Evolutionary conservation across 2,888 invertebrate species (phyloP).

Genomic region (Altica lythri): DNA sequence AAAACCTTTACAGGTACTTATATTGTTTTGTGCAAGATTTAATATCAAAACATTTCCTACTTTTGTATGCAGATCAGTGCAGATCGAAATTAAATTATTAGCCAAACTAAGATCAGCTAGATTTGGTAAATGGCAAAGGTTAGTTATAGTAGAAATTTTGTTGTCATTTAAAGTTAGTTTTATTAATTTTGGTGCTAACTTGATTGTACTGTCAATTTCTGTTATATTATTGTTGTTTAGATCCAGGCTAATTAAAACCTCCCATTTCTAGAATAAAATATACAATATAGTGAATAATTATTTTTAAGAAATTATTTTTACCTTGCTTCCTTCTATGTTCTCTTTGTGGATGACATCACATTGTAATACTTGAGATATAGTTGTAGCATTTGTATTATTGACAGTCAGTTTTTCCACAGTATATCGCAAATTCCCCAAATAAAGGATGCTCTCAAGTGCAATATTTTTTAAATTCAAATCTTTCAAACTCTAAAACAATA

Average conservation of each 20-base stretch:
- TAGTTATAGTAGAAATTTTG: conserved; percentile 72
- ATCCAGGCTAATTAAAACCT: conserved; percentile 70
- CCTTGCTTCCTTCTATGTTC: conserved; percentile 53
- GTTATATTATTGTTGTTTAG: conserved; percentile 79
- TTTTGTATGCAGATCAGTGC: conserved; percentile 80
- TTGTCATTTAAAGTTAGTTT: conserved; percentile 78
- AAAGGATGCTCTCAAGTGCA: conserved; percentile 69
- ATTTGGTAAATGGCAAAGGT: conserved; percentile 78
- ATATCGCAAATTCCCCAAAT: conserved; percentile 64
- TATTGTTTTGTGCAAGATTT: conserved; percentile 82
- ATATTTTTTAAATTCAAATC: conserved; percentile 72
- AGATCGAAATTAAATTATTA: conserved; percentile 74
- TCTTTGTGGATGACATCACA: conserved; percentile 83
- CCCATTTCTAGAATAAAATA: conserved; percentile 65
- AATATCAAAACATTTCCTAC: conserved; percentile 88
- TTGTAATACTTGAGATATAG: conserved; percentile 78
- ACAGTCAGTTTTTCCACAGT: conserved; percentile 69
- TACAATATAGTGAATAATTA: not conserved
- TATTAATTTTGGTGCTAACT: conserved; percentile 73
- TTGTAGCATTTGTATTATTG: conserved; percentile 68
- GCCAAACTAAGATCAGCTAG: conserved; percentile 78
- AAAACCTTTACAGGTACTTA: conserved; percentile 73
- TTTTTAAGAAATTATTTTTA: conserved; percentile 37
- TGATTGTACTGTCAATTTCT: conserved; percentile 80
- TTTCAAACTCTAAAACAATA: conserved; percentile 64